Conservation (phyloP, 2,113 vertebrate species). For the Pseudolaguvia tuberculata region DNA sequence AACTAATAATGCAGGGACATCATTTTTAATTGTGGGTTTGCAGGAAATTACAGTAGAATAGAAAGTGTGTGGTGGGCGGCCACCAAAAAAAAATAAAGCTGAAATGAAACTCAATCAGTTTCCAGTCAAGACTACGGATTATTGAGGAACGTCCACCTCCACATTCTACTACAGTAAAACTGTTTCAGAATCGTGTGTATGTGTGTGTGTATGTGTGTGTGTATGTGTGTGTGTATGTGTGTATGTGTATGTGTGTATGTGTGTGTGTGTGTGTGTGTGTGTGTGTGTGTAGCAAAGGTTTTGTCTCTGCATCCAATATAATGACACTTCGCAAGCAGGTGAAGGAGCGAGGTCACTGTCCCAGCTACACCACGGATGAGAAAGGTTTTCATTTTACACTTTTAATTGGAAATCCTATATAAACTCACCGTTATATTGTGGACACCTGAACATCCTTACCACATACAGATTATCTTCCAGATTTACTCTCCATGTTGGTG, state of each 20-base stretch:
- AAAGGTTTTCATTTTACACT: slow-evolving; percentile 68
- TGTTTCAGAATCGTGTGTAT: neutral
- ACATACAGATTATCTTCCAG: too few relatives aligned
- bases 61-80: neutral
- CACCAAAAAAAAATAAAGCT: neutral
- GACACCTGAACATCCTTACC: too few relatives aligned
- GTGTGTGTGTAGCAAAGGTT: slow-evolving; percentile 69
- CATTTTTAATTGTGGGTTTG: neutral
- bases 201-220: slow-evolving; percentile 30
- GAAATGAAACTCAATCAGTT: neutral
- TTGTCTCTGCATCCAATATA: slow-evolving; percentile 70
- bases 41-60: neutral
- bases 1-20: neutral
- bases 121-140: too few relatives aligned
- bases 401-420: neutral
- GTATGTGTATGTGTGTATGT: slow-evolving; percentile 29
- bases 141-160: too few relatives aligned
- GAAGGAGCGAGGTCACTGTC: slow-evolving; percentile 72
- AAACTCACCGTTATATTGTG: neutral
- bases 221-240: slow-evolving; percentile 49
- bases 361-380: slow-evolving; percentile 82
- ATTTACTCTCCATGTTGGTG: too few relatives aligned
- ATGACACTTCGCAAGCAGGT: slow-evolving; percentile 83
- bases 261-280: slow-evolving; percentile 32
- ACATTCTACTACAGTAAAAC: neutral